Conservation (phyloP, 2,797 vertebrate genomes). For the Rhynchotus rufescens region DNA sequence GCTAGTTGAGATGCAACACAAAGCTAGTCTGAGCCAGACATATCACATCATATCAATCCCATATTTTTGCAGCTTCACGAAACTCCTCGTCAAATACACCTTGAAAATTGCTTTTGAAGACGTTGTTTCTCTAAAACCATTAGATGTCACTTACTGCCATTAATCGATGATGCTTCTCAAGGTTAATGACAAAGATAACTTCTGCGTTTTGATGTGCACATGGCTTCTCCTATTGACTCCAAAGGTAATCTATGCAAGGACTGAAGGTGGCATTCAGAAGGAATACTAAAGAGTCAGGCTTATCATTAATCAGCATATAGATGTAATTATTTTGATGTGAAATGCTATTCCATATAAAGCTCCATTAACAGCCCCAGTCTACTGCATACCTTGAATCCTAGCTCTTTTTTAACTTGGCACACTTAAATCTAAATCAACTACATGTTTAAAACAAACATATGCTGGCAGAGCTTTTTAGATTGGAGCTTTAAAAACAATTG, state of each 20-base stretch:
- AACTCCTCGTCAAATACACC: conserved; percentile 27
- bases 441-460: not conserved
- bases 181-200: conserved; percentile 65
- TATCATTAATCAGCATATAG: conserved; percentile 18
- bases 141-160: conserved; percentile 45
- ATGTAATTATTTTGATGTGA: conserved; percentile 32
- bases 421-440: not conserved
- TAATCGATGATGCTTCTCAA: conserved; percentile 58
- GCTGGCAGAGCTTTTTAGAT: not conserved
- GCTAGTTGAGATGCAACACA: not conserved
- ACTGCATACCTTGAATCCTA: not conserved
- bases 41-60: not conserved
- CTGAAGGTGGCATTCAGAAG: conserved; percentile 35
- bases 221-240: conserved; percentile 48
- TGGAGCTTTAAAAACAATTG: not conserved
- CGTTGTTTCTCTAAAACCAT: conserved; percentile 41
- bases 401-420: not conserved
- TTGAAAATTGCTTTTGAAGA: conserved; percentile 50
- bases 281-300: conserved; percentile 1
- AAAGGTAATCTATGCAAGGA: not conserved
- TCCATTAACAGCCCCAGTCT: not conserved
- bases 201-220: not conserved
- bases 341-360: not conserved
- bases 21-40: not conserved
- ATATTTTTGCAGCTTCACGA: not conserved